Percentiles rank a stretch among this genome's conserved stretches.
phyloP scores from a whole-genome alignment of 2,888 invertebrate species.

The Rhagophthalmus giganteus region DNA sequence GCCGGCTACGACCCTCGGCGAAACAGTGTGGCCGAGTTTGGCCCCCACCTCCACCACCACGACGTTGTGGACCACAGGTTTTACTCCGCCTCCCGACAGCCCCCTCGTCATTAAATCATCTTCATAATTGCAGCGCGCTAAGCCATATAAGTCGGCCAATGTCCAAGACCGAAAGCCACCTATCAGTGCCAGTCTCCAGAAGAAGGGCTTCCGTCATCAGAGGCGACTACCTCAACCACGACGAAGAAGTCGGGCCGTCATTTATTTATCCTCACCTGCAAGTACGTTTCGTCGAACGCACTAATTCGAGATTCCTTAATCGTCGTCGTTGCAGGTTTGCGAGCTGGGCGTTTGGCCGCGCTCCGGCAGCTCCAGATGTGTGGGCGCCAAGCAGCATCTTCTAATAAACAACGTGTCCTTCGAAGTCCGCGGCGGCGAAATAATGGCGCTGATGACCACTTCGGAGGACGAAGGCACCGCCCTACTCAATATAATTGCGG shows the following conservation, averaged over 20 bases:
- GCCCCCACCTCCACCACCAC: constrained; percentile 52
- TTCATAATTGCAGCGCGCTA: constrained; percentile 14
- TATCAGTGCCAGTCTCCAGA: constrained; percentile 62
- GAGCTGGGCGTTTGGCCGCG: constrained; percentile 36
- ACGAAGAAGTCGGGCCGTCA: constrained; percentile 58
- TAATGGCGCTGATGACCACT: constrained; percentile 88
- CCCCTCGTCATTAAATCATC: not conserved
- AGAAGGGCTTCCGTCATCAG: constrained; percentile 59
- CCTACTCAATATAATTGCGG: constrained; percentile 83
- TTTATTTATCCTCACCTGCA: constrained; percentile 67
- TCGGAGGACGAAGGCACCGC: constrained; percentile 84
- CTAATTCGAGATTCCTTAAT: not conserved
- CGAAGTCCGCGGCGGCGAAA: constrained; percentile 88
- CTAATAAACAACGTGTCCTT: constrained; percentile 72
- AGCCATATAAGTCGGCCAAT: constrained; percentile 58
- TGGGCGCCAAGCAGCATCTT: constrained; percentile 46
- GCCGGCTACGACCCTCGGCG: constrained; percentile 56
- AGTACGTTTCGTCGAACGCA: no score
- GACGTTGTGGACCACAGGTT: constrained; percentile 62
- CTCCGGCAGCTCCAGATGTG: constrained; percentile 28
- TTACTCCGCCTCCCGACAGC: no score
- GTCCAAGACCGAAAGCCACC: constrained; percentile 68
- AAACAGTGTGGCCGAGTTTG: constrained; percentile 64
- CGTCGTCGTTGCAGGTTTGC: constrained; percentile 30
- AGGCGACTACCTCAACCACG: constrained; percentile 62